These are phyloP conservation scores for Grammomys surdaster DNA, from an alignment of 2,113 vertebrate genomes.

Conservation along the genomic window DNA sequence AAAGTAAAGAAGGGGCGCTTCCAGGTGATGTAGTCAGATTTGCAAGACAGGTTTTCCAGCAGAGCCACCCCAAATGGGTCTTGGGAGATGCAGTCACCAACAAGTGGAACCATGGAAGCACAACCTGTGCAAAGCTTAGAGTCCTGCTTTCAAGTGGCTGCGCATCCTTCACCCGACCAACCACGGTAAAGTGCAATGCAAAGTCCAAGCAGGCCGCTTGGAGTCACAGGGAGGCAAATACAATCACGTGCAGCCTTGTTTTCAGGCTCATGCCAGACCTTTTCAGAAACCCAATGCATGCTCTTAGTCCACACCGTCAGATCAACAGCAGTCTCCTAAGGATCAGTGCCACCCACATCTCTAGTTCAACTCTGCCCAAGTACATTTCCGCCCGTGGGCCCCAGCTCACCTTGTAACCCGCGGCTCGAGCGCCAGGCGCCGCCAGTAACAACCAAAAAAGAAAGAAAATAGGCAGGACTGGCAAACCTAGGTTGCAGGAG, in stretches of 20 bases:
- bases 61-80: no score
- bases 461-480: neutral
- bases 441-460: constrained; percentile 49
- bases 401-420: constrained; percentile 73
- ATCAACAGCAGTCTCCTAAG: neutral
- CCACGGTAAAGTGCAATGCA: neutral
- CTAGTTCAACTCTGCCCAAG: neutral
- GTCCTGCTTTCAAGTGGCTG: no score
- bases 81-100: neutral
- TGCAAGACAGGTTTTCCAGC: neutral
- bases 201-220: neutral
- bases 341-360: neutral
- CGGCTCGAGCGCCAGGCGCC: constrained; percentile 11
- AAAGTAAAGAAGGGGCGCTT: neutral
- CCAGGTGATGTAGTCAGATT: no score
- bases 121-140: neutral
- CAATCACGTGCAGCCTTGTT: neutral
- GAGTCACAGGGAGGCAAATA: neutral
- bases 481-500: neutral
- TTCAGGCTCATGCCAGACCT: neutral
- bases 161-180: neutral
- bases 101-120: neutral
- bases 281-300: neutral
- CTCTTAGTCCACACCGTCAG: neutral
- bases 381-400: neutral